Conservation (phyloP, 2,113 vertebrate species). For the Onychorhynchus coronatus region DNA sequence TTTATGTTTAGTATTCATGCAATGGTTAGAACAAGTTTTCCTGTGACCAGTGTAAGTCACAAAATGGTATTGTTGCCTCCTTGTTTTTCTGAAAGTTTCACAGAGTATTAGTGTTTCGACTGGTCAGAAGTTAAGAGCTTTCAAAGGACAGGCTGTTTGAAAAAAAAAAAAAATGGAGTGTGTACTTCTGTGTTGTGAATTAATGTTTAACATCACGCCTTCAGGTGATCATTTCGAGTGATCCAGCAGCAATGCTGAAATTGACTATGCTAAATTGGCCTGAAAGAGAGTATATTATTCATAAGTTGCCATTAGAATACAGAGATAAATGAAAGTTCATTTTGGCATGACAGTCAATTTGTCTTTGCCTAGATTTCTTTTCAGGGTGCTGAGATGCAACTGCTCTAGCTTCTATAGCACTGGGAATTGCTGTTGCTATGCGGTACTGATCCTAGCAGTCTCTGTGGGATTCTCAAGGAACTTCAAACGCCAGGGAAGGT, state of each 20-base stretch:
- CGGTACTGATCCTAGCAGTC: not conserved
- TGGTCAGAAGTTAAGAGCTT: not conserved
- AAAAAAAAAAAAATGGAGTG: not conserved
- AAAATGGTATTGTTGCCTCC: not conserved
- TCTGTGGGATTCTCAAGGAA: not conserved
- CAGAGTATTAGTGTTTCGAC: not conserved
- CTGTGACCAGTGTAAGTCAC: not conserved
- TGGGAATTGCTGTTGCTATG: conserved; percentile 13
- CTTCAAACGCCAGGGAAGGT: not conserved
- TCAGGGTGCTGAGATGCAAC: not conserved
- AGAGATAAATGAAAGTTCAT: conserved; percentile 31
- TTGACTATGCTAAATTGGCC: not conserved
- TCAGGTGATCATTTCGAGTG: not conserved
- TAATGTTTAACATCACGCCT: not conserved
- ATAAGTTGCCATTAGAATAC: not conserved
- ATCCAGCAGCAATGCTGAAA: not conserved
- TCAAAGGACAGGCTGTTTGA: not conserved
- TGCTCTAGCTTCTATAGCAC: not conserved
- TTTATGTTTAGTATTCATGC: not conserved
- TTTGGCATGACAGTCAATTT: conserved; percentile 10
- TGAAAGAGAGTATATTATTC: not conserved
- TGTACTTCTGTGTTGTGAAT: not conserved
- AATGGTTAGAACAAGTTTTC: not conserved
- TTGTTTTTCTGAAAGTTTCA: not conserved
- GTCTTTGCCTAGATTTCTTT: conserved; percentile 12